Evolutionary conservation across 2,113 vertebrate species (phyloP).

Genomic region (Synchiropus splendidus): DNA sequence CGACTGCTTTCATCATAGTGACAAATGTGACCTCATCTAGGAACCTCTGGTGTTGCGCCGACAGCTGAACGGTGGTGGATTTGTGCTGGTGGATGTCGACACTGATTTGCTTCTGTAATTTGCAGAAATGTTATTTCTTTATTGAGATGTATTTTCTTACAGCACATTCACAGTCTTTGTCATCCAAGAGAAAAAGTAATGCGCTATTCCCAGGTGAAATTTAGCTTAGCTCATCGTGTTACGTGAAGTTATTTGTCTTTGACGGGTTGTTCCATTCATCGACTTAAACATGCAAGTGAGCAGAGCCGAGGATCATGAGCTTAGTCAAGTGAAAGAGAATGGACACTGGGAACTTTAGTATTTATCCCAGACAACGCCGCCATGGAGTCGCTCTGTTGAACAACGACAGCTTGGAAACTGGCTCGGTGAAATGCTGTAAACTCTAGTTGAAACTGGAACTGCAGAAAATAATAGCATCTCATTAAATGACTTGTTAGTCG

Average conservation of each 20-base stretch:
- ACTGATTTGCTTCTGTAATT: slow-evolving; percentile 10
- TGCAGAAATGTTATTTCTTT: no score
- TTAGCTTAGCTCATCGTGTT: slow-evolving; percentile 31
- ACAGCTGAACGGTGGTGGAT: neutral
- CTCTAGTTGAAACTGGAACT: slow-evolving; percentile 8
- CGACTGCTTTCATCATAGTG: no score
- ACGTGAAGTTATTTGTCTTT: slow-evolving; percentile 37
- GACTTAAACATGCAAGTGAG: slow-evolving; percentile 35
- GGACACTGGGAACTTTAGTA: neutral
- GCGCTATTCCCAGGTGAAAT: slow-evolving; percentile 42
- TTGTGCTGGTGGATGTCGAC: neutral
- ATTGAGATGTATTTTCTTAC: slow-evolving; percentile 51
- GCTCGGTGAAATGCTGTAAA: no score
- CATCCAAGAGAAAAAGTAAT: slow-evolving; percentile 1
- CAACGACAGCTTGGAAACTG: neutral
- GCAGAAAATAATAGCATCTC: slow-evolving; percentile 15
- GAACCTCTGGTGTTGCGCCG: neutral
- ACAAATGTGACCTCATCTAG: no score
- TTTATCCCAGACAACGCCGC: slow-evolving; percentile 20
- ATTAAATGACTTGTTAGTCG: slow-evolving; percentile 7
- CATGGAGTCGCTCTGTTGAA: no score
- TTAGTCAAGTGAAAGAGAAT: no score
- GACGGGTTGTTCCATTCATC: slow-evolving; percentile 38
- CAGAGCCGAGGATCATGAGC: slow-evolving; percentile 5
- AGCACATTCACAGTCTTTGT: slow-evolving; percentile 19